Base-by-base conservation (phyloP, 2,888 invertebrate species). In the Anodontia alba region DNA sequence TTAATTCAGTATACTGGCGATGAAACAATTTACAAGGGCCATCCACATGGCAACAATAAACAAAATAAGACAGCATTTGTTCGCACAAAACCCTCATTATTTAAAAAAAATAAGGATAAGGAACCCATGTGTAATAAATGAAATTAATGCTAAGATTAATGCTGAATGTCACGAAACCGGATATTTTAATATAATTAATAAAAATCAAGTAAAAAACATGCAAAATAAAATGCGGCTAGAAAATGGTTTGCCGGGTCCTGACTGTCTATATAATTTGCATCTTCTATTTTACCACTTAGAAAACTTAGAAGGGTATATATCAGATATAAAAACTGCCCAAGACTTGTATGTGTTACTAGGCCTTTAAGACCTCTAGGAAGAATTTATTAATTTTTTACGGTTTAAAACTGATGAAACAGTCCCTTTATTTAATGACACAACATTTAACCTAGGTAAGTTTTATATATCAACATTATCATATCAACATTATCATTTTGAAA, bases 381-480 rank as follows among this genome's bases (percentile, higher is more conserved):
- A 73, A 62, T 36, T 73, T 31, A 36, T 57, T 51, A 57, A 36
- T 26, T 42, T 73, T 36, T 36, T 73, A 20, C 62, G 54, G 38
- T 42, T 62, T 26, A 73, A n/a, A 73, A 33, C 62, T 36, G 38
- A 73, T 57, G 38, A 38, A 29, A 29, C 43, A n/a, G 7, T 76
- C 7, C 42, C 38, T 17, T 36, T 69, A 26, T 76, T 54, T 31
- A 69, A 76, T 54, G 69, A 76, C 31, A 69, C 54, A n/a, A 76
- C 75, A 12, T 76, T n/a, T n/a, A n/a, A n/a, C n/a, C n/a, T n/a
- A n/a, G n/a, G n/a, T n/a, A n/a, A 8, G 1, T 33, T 62, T 33
- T 62, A 31, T 8, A n/a, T 62, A 33, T 23, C 31, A 62, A 29
- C 33, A 62, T 33, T n/a, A n/a, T n/a, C n/a, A n/a, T n/a, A n/a